These are phyloP conservation scores for Heliconius congener DNA, from an alignment of 1,140 invertebrate genomes.

Conservation along the genomic window DNA sequence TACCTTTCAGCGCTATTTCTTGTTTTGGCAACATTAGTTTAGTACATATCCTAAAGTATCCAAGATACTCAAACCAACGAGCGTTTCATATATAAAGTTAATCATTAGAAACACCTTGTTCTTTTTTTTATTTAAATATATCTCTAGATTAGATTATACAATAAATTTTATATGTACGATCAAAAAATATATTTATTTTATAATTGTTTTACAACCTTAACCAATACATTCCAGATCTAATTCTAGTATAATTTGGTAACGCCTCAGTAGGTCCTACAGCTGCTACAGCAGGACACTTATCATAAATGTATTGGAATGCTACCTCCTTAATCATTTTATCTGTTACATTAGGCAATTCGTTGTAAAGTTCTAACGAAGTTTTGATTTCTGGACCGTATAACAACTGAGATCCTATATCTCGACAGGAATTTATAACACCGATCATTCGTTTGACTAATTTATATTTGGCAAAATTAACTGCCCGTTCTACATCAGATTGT, in stretches of 20 bases:
- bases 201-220: slow-evolving; percentile 48
- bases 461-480: slow-evolving; percentile 58
- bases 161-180: too few species aligned
- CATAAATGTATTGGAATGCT: slow-evolving; percentile 86
- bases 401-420: slow-evolving; percentile 91
- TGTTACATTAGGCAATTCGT: slow-evolving; percentile 84
- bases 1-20: too few species aligned
- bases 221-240: slow-evolving; percentile 86
- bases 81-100: too few species aligned
- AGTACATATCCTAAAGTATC: too few species aligned
- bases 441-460: slow-evolving; percentile 85
- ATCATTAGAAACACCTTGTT: too few species aligned
- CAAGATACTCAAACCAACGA: too few species aligned
- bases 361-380: slow-evolving; percentile 85
- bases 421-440: slow-evolving; percentile 89
- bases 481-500: slow-evolving; percentile 61
- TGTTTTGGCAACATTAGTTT: too few species aligned
- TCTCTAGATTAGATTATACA: too few species aligned
- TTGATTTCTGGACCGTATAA: slow-evolving; percentile 87
- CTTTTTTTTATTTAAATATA: too few species aligned
- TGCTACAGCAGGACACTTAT: slow-evolving; percentile 87
- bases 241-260: slow-evolving; percentile 85
- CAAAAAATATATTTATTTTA: background rate
- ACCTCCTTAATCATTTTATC: slow-evolving; percentile 82
- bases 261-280: slow-evolving; percentile 87